Conservation (phyloP, 2,113 vertebrate species). For the Dasyurus viverrinus region DNA sequence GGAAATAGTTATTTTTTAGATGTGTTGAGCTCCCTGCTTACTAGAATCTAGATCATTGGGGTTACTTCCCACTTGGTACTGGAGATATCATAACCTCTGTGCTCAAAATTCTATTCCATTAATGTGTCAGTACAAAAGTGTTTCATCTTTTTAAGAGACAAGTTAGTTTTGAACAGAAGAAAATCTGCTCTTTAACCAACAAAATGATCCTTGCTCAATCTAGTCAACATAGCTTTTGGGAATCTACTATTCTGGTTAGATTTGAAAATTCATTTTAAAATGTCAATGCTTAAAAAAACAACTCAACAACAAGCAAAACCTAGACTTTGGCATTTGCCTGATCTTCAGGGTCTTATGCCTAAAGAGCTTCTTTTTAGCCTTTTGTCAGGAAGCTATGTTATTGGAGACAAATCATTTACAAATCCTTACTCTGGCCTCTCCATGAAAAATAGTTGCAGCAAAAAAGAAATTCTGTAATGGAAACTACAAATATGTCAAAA, state of each 20-base stretch:
- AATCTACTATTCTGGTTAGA: not conserved
- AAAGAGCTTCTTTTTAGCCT: not conserved
- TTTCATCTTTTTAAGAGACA: not conserved
- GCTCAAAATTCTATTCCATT: not conserved
- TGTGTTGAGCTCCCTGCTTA: not conserved
- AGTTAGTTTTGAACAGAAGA: not conserved
- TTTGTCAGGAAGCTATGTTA: not conserved
- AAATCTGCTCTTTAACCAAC: not conserved
- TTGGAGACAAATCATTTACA: not conserved
- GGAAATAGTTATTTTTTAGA: not conserved
- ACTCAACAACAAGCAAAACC: not conserved
- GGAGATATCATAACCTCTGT: not conserved
- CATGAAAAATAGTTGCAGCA: slow-evolving; percentile 25
- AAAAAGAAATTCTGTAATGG: not conserved
- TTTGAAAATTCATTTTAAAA: not conserved
- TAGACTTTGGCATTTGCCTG: not conserved
- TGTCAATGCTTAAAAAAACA: not conserved
- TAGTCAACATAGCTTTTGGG: not conserved
- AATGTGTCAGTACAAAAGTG: not conserved
- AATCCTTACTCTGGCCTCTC: not conserved
- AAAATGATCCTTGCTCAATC: not conserved
- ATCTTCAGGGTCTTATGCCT: too few relatives aligned
- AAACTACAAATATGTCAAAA: slow-evolving; percentile 54
- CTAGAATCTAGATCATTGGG: not conserved
- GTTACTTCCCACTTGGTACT: not conserved